Base-by-base conservation (phyloP, 2,797 vertebrate species). In the Clamator glandarius region DNA sequence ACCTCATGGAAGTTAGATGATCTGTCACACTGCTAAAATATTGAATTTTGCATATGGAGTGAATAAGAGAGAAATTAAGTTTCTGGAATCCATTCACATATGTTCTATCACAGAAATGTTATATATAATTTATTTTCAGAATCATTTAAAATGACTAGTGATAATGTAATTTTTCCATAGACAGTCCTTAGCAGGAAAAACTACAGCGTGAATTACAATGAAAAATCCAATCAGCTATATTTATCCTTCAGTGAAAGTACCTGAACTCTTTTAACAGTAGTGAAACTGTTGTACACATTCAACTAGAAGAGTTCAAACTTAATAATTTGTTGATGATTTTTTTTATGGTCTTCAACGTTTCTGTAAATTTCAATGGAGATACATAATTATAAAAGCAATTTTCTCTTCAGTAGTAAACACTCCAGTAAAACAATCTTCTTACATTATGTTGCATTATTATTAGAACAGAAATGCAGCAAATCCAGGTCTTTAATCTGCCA, bases 321-420 rank as follows among this genome's bases (percentile, higher is more conserved):
- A 67, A 18, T 28, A 69, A 73, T 69, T 52, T 68, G 11, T 59
- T 59, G 29, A 39, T 52, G 4, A 16, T 77, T 26, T 67, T 26
- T 66, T 86, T 73, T 11, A 64, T 52, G 10, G 7, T 72, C 26
- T 23, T 69, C 28, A 75, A 50, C 2, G 42, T 77, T 80, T 84
- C 44, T 72, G 17, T 51, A 75, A 70, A 83, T 83, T 92, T 90
- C 87, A 83, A 67, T 81, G 3, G 33, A 18, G 11, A 41, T 81
- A 6, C 36, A 73, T 90, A 88, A 82, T 84, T 88, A 84, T n/a
- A 73, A 84, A 93, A 72, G 2, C 7, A 84, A 61, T 81, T 94
- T 95, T 93, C 28, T 61, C 18, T 75, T 90, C 59, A 50, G 17
- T 36, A 75, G 9, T 81, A 87, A 92, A 91, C 59, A 87, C 9